Conservation (phyloP, 2,888 invertebrate genomes). For the Ferrisia virgata region DNA sequence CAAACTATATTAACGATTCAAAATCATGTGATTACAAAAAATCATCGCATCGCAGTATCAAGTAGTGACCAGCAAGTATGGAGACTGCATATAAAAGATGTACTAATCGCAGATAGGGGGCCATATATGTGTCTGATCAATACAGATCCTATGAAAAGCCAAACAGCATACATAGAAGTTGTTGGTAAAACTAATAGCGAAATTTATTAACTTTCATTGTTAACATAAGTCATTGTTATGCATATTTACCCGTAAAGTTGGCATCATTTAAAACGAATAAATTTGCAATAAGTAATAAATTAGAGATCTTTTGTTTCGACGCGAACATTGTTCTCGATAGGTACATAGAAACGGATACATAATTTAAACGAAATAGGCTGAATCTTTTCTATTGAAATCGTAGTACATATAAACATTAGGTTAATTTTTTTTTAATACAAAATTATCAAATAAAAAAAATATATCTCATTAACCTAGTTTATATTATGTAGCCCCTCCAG, state of each 20-base stretch:
- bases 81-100: constrained; percentile 76
- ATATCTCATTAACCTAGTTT: no score
- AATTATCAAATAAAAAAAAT: no score
- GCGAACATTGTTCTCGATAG: background rate
- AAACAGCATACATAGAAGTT: constrained; percentile 64
- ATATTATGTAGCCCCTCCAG: constrained; percentile 70
- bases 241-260: constrained; percentile 16
- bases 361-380: background rate
- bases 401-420: background rate
- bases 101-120: constrained; percentile 74
- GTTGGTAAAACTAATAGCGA: constrained; percentile 58
- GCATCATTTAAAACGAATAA: constrained; percentile 35
- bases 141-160: constrained; percentile 72
- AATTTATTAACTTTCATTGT: constrained; percentile 34
- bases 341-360: background rate
- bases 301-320: constrained; percentile 26
- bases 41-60: constrained; percentile 76
- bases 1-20: constrained; percentile 86
- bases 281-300: constrained; percentile 38
- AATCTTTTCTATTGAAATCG: background rate
- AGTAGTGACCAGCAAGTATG: constrained; percentile 76
- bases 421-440: background rate
- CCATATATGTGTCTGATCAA: constrained; percentile 79
- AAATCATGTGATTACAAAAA: constrained; percentile 84
- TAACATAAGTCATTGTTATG: constrained; percentile 39